Base-by-base conservation (phyloP, 2,797 vertebrate genomes). In the Pantherophis alleghaniensis region DNA sequence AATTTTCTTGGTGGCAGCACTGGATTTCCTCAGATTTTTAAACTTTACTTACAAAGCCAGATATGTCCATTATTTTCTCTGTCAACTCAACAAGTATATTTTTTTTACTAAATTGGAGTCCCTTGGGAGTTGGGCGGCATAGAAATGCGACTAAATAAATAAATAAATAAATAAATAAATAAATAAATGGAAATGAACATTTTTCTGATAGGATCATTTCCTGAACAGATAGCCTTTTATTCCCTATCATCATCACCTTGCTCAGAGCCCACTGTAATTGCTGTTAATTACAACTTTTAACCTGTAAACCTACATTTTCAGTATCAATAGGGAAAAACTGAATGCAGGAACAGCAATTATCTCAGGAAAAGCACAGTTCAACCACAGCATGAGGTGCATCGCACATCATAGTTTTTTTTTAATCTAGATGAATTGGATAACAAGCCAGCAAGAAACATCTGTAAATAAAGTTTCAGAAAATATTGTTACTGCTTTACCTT, bases 271-370 rank as follows among this genome's bases (percentile, higher is more conserved):
- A 89, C 83, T 93, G 92, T 93, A 91, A 92, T 94, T 94, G 91
- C 10, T 94, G 53, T 92, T 90, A 87, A 69, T 87, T 95, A 90
- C 91, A 94, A 94, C 60, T 88, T 47, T 94, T 94, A 90, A 93
- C 55, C 90, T 93, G 91, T 90, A 95, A 95, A 91, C 28, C 57
- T 94, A 66, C 66, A 83, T 92, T 92, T 96, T 95, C 79, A 95
- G 90, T 94, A 92, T 95, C 92, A 92, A 26, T n/a, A 47, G 37
- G 94, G 88, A 90, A 63, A 95, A 92, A 69, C 32, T 60, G 92
- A 95, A 94, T 90, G 93, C 94, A 92, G 42, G 92, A 92, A 92
- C 90, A 92, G 91, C 83, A 69, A 56, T 91, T 91, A 94, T 91
- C 94, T 94, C 69, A 92, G 93, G 59, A 87, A 60, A 92, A 60